Evolutionary conservation across 2,113 vertebrate species (phyloP).

Genomic region (Hucho hucho): DNA sequence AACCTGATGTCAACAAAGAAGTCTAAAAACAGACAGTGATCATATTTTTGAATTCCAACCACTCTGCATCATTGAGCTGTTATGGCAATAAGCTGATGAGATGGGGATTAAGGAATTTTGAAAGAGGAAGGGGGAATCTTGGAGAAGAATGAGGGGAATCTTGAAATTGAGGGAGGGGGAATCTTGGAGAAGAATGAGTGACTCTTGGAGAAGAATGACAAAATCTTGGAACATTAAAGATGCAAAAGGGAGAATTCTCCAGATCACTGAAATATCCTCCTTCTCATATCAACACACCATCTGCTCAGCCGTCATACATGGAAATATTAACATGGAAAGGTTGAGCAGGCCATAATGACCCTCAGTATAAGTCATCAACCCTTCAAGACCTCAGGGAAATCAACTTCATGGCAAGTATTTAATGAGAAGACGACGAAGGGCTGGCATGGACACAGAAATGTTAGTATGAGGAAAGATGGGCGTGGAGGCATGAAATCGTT

Average conservation of each 20-base stretch:
- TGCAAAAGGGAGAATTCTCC: background rate
- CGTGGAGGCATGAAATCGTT: background rate
- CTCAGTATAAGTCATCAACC: background rate
- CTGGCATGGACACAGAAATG: background rate
- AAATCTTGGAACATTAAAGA: background rate
- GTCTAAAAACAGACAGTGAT: background rate
- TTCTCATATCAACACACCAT: background rate
- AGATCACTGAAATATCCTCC: background rate
- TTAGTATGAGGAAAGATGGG: slow-evolving; percentile 3
- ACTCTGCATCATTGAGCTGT: background rate
- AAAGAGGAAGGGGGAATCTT: background rate
- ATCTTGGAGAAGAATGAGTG: too few species aligned
- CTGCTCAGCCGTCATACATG: background rate
- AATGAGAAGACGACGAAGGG: too few species aligned
- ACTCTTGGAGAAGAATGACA: background rate
- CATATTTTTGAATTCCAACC: background rate
- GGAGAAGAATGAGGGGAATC: background rate
- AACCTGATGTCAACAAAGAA: background rate
- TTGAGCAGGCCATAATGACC: background rate
- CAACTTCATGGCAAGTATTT: background rate
- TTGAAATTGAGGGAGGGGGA: background rate
- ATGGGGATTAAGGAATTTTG: background rate
- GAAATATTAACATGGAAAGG: background rate
- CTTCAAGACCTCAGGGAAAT: background rate
- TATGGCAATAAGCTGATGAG: background rate